A percentile compares a stretch with the other conserved stretches of the same genome.
These are phyloP conservation scores for Pelvicachromis taeniatus DNA, from an alignment of 2,113 vertebrate genomes.

Conservation along the genomic window DNA sequence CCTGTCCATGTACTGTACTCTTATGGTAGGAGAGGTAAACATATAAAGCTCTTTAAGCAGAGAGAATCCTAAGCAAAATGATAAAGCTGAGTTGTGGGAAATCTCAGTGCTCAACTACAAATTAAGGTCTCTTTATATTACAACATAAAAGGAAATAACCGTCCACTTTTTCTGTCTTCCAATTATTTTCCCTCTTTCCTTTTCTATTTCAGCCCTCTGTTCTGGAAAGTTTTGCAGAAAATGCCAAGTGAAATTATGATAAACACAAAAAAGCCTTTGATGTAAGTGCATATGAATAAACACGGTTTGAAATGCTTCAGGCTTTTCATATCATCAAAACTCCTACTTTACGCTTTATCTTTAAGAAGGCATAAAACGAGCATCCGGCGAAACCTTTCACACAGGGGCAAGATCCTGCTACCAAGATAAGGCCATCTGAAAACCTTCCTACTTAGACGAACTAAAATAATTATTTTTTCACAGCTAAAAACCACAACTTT, in stretches of 20 bases:
- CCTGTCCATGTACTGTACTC: not conserved
- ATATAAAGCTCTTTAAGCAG: not conserved
- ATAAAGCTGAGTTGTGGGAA: slow-evolving; percentile 11
- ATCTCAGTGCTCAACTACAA: slow-evolving; percentile 24
- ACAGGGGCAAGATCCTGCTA: not conserved
- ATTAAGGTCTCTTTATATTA: slow-evolving; percentile 45
- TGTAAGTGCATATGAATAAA: slow-evolving; percentile 52
- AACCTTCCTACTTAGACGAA: not conserved
- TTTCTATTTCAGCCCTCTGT: not conserved
- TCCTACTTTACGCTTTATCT: slow-evolving; percentile 38
- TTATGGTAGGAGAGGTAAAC: not conserved
- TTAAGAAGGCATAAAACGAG: slow-evolving; percentile 36
- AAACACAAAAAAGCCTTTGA: slow-evolving; percentile 57
- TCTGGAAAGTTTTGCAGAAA: slow-evolving; percentile 21
- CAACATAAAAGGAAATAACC: slow-evolving; percentile 46
- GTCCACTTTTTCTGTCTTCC: slow-evolving; percentile 23
- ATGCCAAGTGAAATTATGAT: slow-evolving; percentile 44
- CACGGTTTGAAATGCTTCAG: slow-evolving; percentile 41
- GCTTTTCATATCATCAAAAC: slow-evolving; percentile 40
- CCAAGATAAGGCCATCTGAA: not conserved
- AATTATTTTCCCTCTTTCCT: slow-evolving; percentile 19
- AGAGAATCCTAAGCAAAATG: not conserved
- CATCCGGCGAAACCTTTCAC: slow-evolving; percentile 17
- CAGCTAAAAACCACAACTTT: slow-evolving; percentile 25
- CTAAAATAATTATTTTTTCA: not conserved